These are phyloP conservation scores for Litocranius walleri DNA, from an alignment of 2,113 vertebrate genomes.

Conservation along the genomic window DNA sequence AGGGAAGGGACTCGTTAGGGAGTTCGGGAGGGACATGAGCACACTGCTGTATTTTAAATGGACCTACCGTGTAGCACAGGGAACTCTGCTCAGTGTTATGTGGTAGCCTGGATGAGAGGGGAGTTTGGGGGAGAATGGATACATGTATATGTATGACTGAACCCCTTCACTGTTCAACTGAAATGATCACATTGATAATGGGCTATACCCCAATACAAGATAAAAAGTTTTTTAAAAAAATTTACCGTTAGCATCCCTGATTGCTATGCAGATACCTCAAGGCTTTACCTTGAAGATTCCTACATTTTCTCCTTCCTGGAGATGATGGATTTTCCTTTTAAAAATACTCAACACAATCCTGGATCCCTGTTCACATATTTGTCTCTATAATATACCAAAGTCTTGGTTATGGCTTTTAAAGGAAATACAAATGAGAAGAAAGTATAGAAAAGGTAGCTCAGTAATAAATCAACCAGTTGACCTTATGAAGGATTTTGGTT, in stretches of 20 bases:
- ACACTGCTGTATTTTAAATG: neutral
- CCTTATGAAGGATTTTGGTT: conserved; percentile 25
- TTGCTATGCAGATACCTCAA: neutral
- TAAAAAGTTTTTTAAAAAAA: neutral
- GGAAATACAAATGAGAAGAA: conserved; percentile 25
- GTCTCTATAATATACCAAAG: neutral
- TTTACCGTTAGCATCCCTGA: neutral
- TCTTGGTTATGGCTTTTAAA: conserved; percentile 1
- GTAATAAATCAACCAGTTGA: neutral
- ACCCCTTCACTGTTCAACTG: neutral
- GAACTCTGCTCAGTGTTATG: neutral
- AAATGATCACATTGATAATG: neutral
- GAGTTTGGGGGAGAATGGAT: neutral
- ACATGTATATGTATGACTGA: neutral
- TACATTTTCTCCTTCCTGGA: neutral
- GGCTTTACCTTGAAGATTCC: neutral
- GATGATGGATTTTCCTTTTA: neutral
- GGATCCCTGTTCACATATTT: neutral
- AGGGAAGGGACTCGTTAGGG: neutral
- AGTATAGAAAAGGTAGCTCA: neutral
- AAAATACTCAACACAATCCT: neutral
- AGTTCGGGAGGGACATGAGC: neutral
- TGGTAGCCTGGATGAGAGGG: neutral
- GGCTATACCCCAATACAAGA: neutral
- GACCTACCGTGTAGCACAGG: neutral